Evolutionary conservation across 2,113 vertebrate genomes (phyloP), one percentile per base, ranked within the genome.

Genomic region (Cyphomyrus discorhynchus): DNA sequence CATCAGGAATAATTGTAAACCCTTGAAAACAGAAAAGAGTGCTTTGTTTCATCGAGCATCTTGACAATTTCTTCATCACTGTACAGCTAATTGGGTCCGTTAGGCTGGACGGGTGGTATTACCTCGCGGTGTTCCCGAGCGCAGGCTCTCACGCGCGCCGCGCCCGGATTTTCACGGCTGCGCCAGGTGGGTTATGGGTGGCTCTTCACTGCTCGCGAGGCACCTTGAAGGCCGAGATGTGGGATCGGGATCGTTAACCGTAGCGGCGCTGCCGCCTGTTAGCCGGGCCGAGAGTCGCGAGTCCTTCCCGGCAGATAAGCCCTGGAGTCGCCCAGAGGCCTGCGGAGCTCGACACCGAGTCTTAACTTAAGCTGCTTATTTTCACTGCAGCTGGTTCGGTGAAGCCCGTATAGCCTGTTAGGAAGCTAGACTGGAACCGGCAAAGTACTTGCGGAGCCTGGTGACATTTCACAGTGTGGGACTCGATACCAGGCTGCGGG

Each of bases 121-220:
- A 90, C 90, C 87, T 90, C 90, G 87, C 90, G 91, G 58, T 90
- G 49, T 91, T 92, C 89, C 58, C 56, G 49, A 27, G 91, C 50
- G 24, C 9, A 0, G 35, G 42, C 74, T 94, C 93, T 94, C 90
- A 93, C 94, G 52, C 92, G 74, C 42, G 89, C 92, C 90, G 83
- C 92, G 94, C 5, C 84, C 3, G 62, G 62, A 66, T 27, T 19
- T n/a, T 17, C 17, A 3, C 6, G 1, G 15, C 15, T 2, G 74
- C 5, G 15, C 5, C 35, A 17, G 74, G 13, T 39, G 15, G 31
- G 74, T 80, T 42, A 80, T 11, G 2, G 66, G 74, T 35, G 35
- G 70, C 31, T 35, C 27, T 77, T 39, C 15, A 4, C 15, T 5
- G 15, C 35, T 27, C 74, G 31, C 13, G 74, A 42, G 31, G 21